These are phyloP conservation scores for Ginglymostoma cirratum DNA, from an alignment of 2,113 vertebrate genomes.

Conservation along the genomic window DNA sequence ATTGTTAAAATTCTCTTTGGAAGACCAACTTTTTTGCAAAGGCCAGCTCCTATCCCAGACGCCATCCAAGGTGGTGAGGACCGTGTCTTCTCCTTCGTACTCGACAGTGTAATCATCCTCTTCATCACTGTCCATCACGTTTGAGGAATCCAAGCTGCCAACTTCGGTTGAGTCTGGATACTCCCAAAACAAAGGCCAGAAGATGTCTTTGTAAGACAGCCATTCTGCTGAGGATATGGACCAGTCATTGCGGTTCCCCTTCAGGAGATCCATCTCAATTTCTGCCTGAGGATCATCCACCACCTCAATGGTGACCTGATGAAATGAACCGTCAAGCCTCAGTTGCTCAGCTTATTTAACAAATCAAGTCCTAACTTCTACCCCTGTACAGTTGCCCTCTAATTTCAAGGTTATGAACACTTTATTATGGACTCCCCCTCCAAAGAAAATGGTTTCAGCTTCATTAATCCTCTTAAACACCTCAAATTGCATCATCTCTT, in stretches of 20 bases:
- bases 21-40: constrained; percentile 60
- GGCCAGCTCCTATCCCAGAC: constrained; percentile 67
- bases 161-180: constrained; percentile 66
- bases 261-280: constrained; percentile 75
- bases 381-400: neutral
- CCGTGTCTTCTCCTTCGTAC: constrained; percentile 70
- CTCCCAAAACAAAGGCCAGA: constrained; percentile 86
- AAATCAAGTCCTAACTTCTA: neutral
- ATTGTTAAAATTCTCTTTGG: constrained; percentile 62
- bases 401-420: neutral
- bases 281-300: constrained; percentile 76
- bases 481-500: neutral
- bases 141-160: constrained; percentile 45
- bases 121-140: constrained; percentile 49
- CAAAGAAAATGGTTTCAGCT: neutral
- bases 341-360: neutral
- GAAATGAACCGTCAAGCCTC: neutral
- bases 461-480: neutral
- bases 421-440: neutral
- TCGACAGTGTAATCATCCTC: constrained; percentile 64
- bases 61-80: constrained; percentile 65
- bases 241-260: constrained; percentile 67
- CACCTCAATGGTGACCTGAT: constrained; percentile 79
- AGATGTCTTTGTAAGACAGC: constrained; percentile 70
- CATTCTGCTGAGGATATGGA: constrained; percentile 64